phyloP scores from a whole-genome alignment of 2,797 vertebrate species.

The Siniperca obscura region DNA sequence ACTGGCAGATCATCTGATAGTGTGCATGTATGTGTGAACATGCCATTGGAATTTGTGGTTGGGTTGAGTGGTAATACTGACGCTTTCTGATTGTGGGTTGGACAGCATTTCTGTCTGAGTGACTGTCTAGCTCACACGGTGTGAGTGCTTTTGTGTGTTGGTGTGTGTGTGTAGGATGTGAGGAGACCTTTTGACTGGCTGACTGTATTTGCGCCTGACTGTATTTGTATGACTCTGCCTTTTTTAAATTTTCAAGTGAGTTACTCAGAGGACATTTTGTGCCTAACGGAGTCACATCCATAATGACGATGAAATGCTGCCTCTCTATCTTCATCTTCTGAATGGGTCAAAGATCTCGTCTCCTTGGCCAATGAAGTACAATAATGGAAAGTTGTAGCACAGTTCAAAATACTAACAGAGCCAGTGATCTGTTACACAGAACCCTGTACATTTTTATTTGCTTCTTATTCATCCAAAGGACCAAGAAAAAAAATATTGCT shows the following conservation, averaged over 20 bases:
- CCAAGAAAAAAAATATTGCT: constrained; percentile 33
- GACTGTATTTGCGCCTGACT: constrained; percentile 36
- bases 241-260: constrained; percentile 53
- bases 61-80: constrained; percentile 9
- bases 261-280: constrained; percentile 66
- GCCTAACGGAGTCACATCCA: constrained; percentile 59
- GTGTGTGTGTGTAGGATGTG: constrained; percentile 22
- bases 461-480: constrained; percentile 44
- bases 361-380: constrained; percentile 37
- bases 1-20: constrained; percentile 15
- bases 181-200: constrained; percentile 34
- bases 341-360: constrained; percentile 61
- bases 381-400: constrained; percentile 34
- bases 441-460: constrained; percentile 32
- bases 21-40: not conserved
- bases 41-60: not conserved
- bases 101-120: constrained; percentile 6
- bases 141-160: not conserved
- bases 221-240: constrained; percentile 48
- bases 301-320: constrained; percentile 57
- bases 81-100: not conserved
- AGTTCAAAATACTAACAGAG: constrained; percentile 34
- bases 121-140: constrained; percentile 7
- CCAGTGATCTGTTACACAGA: constrained; percentile 34
- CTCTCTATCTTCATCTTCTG: constrained; percentile 41